Base-by-base conservation (phyloP, 2,797 vertebrate species). In the Pangasius larnaudii region DNA sequence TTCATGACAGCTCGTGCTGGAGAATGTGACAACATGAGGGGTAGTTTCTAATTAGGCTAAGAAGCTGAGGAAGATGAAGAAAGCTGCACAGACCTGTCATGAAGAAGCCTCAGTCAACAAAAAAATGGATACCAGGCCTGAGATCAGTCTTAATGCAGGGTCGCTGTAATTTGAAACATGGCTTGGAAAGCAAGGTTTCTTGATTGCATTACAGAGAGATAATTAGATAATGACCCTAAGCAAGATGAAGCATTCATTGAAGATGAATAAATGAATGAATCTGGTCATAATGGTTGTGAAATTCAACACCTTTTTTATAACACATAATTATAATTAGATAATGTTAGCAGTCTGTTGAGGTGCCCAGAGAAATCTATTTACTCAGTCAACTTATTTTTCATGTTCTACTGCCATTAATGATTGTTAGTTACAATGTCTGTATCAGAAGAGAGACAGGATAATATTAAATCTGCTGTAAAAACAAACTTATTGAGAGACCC, bases 1-100 rank as follows among this genome's bases (percentile, higher is more conserved):
- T 77, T 84, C 58, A 89, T 93, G 94, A 92, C 94, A 93, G 92
- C 90, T 92, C 83, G 69, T 84, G 88, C 77, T 22, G 85, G 49
- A 90, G 85, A 65, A 63, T 46, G 63, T 87, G 88, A 89, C 85
- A 86, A 92, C 92, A 91, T 82, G 80, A 89, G 88, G 89, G 90
- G 86, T 77, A 86, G 80, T 87, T 92, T 86, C 87, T 93, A 93
- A 94, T 93, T 91, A 90, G 87, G 53, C 39, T 75, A 59, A 79
- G 84, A 42, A 42, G 59, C 19, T 72, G 91, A 88, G 79, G 53
- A 85, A 61, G 42, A 90, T 84, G 53, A 86, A 30, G 63, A 89
- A 88, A 85, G 81, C 11, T 19, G n/a, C 69, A 33, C 24, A 16
- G 83, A 69, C 39, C 49, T 80, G 36, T 85, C 3, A 10, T 42